Evolutionary conservation across 2,888 invertebrate species (phyloP), one percentile per base, ranked within the genome.

Genomic region (Aromia moschata): DNA sequence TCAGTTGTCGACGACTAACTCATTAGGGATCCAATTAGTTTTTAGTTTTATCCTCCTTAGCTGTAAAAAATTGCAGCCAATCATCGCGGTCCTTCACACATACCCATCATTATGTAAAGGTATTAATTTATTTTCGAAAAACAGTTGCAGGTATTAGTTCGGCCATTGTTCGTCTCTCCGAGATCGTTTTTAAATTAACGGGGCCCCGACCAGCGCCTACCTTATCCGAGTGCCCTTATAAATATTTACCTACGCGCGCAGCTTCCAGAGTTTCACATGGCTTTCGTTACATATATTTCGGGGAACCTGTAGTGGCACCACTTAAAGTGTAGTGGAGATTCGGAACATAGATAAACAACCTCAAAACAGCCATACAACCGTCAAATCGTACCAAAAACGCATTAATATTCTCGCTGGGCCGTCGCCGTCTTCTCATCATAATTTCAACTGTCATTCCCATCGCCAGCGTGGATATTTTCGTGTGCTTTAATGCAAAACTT

Each of bases 301-400:
- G 58, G 58, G 56, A 60, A 60, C 64, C 64, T 54, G 64, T 60
- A 58, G 58, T 43, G 52, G 59, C 44, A 62, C 62, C 67, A 62
- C 64, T 67, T 62, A 59, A 47, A 47, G 57, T 47, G 55, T 58
- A 58, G 56, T 63, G 56, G 54, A 62, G 62, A 64, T 67, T 62
- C 58, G 41, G 60, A 64, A 62, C 57, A 66, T 52, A 69, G 70
- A 70, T 70, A 70, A 70, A 69, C 68, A 69, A 64, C 61, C 65
- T 59, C 64, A 67, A 69, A 68, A 70, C 70, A 61, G 62, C 70
- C 60, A 68, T 68, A 64, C 67, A 67, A 62, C 65, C 64, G 64
- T 70, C 68, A 65, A 62, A 65, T 64, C 57, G 66, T 60, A 58
- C 56, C 65, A 60, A 65, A 67, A 67, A 67, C 62, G 62, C 62